Percentiles rank a stretch among this genome's conserved stretches.
These are phyloP conservation scores for Pseudeuparius sepicola DNA, from an alignment of 2,888 invertebrate species.

Conservation along the genomic window DNA sequence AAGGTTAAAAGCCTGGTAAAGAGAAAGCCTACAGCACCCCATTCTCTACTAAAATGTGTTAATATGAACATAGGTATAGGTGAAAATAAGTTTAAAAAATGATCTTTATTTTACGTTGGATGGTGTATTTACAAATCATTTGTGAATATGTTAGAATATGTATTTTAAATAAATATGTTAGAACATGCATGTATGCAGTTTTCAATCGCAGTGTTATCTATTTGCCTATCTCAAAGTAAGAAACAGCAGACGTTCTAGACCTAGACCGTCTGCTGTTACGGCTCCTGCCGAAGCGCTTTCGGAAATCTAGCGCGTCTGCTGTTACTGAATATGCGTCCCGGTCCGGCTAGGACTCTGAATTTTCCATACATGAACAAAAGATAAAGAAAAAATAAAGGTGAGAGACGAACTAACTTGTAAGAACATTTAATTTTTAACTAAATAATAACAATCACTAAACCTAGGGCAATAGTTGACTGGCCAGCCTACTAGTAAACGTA, in stretches of 20 bases:
- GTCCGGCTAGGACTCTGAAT: conserved; percentile 1
- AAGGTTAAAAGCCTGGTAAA: conserved; percentile 5
- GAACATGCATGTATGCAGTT: conserved; percentile 3
- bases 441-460: too few species aligned
- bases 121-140: too few species aligned
- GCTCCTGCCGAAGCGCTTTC: conserved; percentile 1
- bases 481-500: too few species aligned
- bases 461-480: too few species aligned
- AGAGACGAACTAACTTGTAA: too few species aligned
- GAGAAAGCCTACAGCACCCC: too few species aligned
- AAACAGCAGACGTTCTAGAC: conserved; percentile 9
- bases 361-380: too few species aligned
- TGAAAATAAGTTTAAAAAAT: conserved; percentile 3
- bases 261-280: conserved; percentile 9
- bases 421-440: too few species aligned
- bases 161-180: background rate
- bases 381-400: too few species aligned
- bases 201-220: conserved; percentile 6
- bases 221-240: conserved; percentile 8
- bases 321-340: conserved; percentile 6
- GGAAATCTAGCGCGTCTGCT: conserved; percentile 10
- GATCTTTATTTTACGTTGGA: conserved; percentile 1
- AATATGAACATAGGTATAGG: conserved; percentile 7
- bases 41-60: conserved; percentile 7
- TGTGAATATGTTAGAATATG: too few species aligned